Evolutionary conservation across 2,888 invertebrate species (phyloP).

Genomic region (Polietes domitor): DNA sequence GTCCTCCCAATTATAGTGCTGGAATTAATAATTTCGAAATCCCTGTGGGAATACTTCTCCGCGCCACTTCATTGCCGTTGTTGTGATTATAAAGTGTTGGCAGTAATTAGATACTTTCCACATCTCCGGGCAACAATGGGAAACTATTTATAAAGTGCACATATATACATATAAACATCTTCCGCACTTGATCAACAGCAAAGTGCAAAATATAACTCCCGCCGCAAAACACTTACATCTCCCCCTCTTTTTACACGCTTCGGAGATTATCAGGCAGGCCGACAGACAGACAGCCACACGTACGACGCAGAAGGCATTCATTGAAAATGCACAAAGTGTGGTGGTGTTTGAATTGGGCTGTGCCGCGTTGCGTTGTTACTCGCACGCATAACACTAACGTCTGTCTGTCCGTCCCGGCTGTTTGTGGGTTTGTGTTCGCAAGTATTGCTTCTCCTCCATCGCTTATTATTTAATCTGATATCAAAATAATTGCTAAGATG

Average conservation of each 20-base stretch:
- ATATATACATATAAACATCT: constrained; percentile 11
- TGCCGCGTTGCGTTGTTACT: background rate
- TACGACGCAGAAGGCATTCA: background rate
- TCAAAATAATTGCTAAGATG: constrained; percentile 58
- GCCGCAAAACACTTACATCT: constrained; percentile 30
- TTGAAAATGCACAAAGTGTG: constrained; percentile 1
- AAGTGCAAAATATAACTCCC: background rate
- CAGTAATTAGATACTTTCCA: constrained; percentile 49
- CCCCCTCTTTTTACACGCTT: background rate
- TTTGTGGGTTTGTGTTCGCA: background rate
- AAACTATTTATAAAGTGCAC: constrained; percentile 58
- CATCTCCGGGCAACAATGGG: constrained; percentile 32
- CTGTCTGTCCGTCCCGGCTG: background rate
- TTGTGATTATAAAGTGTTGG: constrained; percentile 57
- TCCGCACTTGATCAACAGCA: constrained; percentile 1
- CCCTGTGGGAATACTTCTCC: constrained; percentile 9
- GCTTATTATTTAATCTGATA: constrained; percentile 66
- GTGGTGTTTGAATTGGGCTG: background rate
- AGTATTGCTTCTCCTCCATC: constrained; percentile 48
- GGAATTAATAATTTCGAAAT: constrained; percentile 24
- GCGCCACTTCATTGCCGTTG: background rate
- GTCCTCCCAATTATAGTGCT: constrained; percentile 17
- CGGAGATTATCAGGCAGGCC: no score
- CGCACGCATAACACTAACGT: background rate
- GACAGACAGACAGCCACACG: no score